Evolutionary conservation across 2,888 invertebrate species (phyloP).

Genomic region (Cosmia pyralina): DNA sequence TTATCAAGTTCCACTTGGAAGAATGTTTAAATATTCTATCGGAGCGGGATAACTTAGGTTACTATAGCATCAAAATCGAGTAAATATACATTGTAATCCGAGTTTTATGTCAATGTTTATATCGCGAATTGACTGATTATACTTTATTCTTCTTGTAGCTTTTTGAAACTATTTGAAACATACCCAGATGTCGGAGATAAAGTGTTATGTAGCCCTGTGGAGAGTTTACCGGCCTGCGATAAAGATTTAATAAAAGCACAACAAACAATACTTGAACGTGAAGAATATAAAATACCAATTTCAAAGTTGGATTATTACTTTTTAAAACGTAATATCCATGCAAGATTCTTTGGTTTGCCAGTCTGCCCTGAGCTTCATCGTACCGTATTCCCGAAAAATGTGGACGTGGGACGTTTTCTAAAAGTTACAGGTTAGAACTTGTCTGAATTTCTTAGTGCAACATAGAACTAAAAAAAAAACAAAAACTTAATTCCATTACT

Average conservation of each 20-base stretch:
- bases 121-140: neutral
- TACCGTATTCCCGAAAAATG: conserved; percentile 92
- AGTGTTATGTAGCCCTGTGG: conserved; percentile 91
- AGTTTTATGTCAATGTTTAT: conserved; percentile 1
- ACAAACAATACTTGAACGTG: conserved; percentile 85
- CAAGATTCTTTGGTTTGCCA: conserved; percentile 92
- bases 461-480: neutral
- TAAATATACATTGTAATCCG: conserved; percentile 79
- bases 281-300: conserved; percentile 77
- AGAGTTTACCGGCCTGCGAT: conserved; percentile 92
- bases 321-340: conserved; percentile 92
- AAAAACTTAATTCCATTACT: neutral
- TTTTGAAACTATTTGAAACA: conserved; percentile 92
- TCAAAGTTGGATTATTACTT: conserved; percentile 76
- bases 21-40: conserved; percentile 92
- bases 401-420: conserved; percentile 93
- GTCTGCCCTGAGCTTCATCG: conserved; percentile 92
- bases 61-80: conserved; percentile 93
- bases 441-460: neutral
- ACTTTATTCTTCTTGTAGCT: conserved; percentile 86
- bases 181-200: conserved; percentile 92
- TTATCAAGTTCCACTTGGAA: conserved; percentile 90
- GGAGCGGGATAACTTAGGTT: conserved; percentile 90
- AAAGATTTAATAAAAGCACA: conserved; percentile 91
- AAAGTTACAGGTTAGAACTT: conserved; percentile 91